These are phyloP conservation scores for Crypturellus undulatus DNA, from an alignment of 2,113 vertebrate genomes.

Conservation along the genomic window DNA sequence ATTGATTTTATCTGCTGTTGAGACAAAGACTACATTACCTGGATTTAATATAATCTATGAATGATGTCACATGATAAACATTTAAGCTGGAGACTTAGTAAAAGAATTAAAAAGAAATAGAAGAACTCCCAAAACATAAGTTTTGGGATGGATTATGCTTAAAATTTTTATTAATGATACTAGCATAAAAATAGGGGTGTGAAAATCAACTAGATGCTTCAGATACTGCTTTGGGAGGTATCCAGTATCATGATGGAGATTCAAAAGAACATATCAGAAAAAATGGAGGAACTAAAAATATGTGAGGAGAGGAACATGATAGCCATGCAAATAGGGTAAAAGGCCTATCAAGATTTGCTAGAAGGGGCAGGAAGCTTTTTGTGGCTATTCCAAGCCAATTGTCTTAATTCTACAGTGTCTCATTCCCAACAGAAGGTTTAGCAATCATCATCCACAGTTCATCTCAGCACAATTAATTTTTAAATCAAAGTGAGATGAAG, in stretches of 20 bases:
- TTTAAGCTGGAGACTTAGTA: not conserved
- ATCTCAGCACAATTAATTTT: not conserved
- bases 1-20: not conserved
- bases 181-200: not conserved
- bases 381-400: not conserved
- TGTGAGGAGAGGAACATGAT: not conserved
- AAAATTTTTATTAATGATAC: not conserved
- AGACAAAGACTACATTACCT: not conserved
- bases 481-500: not conserved
- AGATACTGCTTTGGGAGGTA: not conserved
- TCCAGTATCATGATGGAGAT: not conserved
- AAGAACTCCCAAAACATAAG: not conserved
- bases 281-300: not conserved
- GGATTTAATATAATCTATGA: not conserved
- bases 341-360: not conserved
- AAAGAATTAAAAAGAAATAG: not conserved
- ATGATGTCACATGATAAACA: not conserved
- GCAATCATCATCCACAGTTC: not conserved
- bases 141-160: not conserved
- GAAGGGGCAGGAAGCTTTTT: not conserved
- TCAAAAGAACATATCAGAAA: not conserved
- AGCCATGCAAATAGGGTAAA: not conserved
- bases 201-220: not conserved
- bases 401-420: not conserved
- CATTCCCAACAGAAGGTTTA: not conserved